A percentile compares a stretch with the other conserved stretches of the same genome.
These are phyloP conservation scores for Eurosta solidaginis DNA, from an alignment of 1,140 invertebrate genomes.

Conservation along the genomic window DNA sequence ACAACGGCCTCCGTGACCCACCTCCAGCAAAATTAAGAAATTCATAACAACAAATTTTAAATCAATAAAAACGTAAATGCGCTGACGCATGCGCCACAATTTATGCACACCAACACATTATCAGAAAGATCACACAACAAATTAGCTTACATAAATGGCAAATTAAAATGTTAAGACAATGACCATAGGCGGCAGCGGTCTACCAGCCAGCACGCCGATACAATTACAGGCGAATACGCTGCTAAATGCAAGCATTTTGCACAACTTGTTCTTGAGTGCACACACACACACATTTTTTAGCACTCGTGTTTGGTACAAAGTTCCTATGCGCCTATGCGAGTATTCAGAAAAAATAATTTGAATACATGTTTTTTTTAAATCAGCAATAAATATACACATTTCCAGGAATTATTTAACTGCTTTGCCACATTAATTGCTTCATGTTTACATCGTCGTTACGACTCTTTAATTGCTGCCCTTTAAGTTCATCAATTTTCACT, in stretches of 20 bases:
- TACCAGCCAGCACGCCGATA: neutral
- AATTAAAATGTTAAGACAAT: neutral
- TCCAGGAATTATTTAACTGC: neutral
- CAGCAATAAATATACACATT: too few relatives aligned
- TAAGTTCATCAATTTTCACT: too few relatives aligned
- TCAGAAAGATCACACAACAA: neutral
- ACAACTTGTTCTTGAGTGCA: too few relatives aligned
- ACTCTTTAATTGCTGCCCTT: neutral
- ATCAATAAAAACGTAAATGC: constrained; percentile 2
- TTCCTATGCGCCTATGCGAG: too few relatives aligned
- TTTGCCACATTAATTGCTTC: neutral
- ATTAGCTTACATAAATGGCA: neutral
- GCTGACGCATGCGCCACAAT: constrained; percentile 16
- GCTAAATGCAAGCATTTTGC: neutral
- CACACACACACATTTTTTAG: neutral
- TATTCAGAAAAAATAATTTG: too few relatives aligned
- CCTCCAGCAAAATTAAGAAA: constrained; percentile 5
- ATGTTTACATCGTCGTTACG: neutral
- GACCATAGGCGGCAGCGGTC: neutral
- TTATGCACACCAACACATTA: neutral
- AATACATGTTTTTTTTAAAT: too few relatives aligned
- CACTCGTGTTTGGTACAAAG: too few relatives aligned
- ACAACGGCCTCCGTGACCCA: neutral
- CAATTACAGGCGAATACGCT: neutral
- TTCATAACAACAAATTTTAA: neutral